phyloP scores from a whole-genome alignment of 2,888 invertebrate species.

The Nomada ruficornis region DNA sequence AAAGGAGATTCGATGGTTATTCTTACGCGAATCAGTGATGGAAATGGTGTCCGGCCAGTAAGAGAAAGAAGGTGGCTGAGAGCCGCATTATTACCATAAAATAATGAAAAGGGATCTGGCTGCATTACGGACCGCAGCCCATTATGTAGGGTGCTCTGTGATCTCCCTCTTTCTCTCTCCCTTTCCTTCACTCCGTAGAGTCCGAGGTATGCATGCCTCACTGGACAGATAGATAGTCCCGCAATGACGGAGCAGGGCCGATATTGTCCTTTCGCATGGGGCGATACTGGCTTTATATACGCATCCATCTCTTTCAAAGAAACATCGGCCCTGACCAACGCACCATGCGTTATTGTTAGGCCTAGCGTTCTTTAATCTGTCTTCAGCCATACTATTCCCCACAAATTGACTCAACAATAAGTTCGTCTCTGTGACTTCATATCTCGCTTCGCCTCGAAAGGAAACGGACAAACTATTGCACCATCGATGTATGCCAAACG shows the following conservation, averaged over 20 bases:
- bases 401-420: neutral
- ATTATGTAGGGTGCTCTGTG: slow-evolving; percentile 66
- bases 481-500: too few species aligned
- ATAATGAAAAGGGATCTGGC: slow-evolving; percentile 76
- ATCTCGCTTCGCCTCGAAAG: neutral
- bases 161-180: slow-evolving; percentile 52
- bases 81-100: slow-evolving; percentile 71
- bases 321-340: slow-evolving; percentile 39
- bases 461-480: too few species aligned
- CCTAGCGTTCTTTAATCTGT: slow-evolving; percentile 11
- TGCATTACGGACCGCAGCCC: slow-evolving; percentile 70
- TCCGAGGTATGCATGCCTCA: slow-evolving; percentile 71
- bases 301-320: slow-evolving; percentile 42
- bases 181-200: slow-evolving; percentile 21
- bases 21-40: slow-evolving; percentile 54
- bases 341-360: slow-evolving; percentile 15
- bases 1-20: slow-evolving; percentile 54
- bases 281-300: slow-evolving; percentile 51
- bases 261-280: slow-evolving; percentile 52
- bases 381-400: neutral
- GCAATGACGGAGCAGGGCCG: slow-evolving; percentile 71
- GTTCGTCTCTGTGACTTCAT: neutral
- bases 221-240: slow-evolving; percentile 73
- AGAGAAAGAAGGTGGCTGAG: slow-evolving; percentile 33
- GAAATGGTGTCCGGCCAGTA: slow-evolving; percentile 37